Evolutionary conservation across 2,888 invertebrate genomes (phyloP).

Genomic region (Peribatodes rhomboidaria): DNA sequence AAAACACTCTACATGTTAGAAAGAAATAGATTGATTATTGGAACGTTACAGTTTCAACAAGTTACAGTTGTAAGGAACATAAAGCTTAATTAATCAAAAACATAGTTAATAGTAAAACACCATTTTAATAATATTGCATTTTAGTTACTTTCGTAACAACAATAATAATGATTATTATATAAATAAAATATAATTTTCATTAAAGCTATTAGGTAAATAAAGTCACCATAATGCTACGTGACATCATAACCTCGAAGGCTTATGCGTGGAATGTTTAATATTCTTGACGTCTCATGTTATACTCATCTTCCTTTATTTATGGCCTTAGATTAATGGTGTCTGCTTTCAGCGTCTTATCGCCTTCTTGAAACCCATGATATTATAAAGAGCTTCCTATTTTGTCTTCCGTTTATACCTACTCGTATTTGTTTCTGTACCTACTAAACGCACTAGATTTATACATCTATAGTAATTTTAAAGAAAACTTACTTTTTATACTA

Average conservation of each 20-base stretch:
- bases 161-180: background rate
- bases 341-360: slow-evolving; percentile 16
- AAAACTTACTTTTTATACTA: no score
- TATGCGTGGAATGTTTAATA: slow-evolving; percentile 29
- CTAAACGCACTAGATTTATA: slow-evolving; percentile 1
- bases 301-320: slow-evolving; percentile 29
- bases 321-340: slow-evolving; percentile 27
- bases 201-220: no score
- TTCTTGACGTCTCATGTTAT: slow-evolving; percentile 25
- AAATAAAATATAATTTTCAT: background rate
- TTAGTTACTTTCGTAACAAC: no score
- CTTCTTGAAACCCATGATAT: slow-evolving; percentile 9
- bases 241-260: slow-evolving; percentile 20
- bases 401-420: background rate
- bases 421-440: background rate
- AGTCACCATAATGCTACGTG: no score
- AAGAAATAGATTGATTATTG: no score
- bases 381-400: background rate
- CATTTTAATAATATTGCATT: no score
- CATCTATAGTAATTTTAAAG: no score
- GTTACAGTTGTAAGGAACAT: no score
- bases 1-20: no score
- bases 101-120: no score
- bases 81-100: no score
- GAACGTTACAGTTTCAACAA: no score